These are phyloP conservation scores for Catalaphyllia jardinei DNA, from an alignment of 64 coral and sea anemone species.

Conservation along the genomic window DNA sequence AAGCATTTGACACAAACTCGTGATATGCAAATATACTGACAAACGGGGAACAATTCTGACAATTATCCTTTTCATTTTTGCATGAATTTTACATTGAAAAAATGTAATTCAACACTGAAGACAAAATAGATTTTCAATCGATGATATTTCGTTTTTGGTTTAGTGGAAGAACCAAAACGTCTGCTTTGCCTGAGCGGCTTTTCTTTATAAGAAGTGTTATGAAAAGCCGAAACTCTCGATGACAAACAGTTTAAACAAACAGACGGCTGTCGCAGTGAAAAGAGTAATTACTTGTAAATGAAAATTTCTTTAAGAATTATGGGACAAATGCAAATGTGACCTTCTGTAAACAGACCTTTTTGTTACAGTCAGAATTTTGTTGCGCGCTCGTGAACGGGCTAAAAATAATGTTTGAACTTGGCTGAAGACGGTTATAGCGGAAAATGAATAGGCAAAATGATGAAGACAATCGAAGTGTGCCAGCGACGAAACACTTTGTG, in stretches of 20 bases:
- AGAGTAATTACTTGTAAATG: conserved; percentile 39
- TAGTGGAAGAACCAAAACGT: background rate
- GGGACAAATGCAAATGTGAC: conserved; percentile 14
- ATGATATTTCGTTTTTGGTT: background rate
- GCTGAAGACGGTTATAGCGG: background rate
- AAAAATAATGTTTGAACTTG: background rate
- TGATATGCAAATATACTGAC: conserved; percentile 17
- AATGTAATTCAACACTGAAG: background rate
- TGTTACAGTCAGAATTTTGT: background rate
- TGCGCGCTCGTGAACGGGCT: background rate
- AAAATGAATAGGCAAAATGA: background rate
- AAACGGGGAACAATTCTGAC: background rate
- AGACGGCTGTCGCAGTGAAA: background rate
- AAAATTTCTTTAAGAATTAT: conserved; percentile 12
- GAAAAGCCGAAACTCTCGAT: conserved; percentile 12
- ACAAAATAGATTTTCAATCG: background rate
- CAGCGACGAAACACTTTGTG: conserved; percentile 2
- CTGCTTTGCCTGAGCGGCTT: background rate
- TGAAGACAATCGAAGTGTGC: background rate
- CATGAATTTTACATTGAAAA: background rate
- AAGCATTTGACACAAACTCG: background rate
- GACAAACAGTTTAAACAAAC: conserved; percentile 27
- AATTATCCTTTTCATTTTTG: background rate
- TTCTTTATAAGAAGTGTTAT: background rate
- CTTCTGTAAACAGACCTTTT: background rate